phyloP scores from a whole-genome alignment of 2,113 vertebrate genomes.

The Eulemur macaco region DNA sequence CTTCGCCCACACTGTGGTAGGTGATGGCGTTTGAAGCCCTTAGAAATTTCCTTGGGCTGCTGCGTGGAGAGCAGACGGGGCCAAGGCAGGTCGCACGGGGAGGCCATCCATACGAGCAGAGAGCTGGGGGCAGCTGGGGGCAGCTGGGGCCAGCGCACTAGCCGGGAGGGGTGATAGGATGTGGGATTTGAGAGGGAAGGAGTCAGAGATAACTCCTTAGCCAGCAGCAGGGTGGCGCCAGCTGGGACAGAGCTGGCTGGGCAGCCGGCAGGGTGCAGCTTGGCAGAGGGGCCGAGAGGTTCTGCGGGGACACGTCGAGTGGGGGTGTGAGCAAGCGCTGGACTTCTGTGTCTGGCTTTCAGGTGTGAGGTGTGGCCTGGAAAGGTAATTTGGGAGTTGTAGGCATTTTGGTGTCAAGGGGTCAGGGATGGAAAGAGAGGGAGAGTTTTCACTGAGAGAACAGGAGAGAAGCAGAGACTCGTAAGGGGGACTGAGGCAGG shows the following conservation, averaged over 20 bases:
- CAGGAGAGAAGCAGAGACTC: neutral
- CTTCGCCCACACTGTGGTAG: neutral
- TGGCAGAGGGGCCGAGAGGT: neutral
- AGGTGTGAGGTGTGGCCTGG: too few species aligned
- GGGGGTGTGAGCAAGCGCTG: neutral
- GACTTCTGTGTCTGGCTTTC: neutral
- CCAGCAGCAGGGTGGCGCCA: neutral
- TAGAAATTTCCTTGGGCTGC: neutral
- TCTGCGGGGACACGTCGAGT: fast-evolving
- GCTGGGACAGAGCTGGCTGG: neutral
- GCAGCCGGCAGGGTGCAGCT: fast-evolving
- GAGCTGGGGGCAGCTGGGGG: too few species aligned
- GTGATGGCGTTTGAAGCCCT: neutral
- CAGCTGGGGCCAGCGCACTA: too few species aligned
- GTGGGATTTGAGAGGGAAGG: neutral
- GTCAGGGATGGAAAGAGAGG: too few species aligned
- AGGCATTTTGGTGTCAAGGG: neutral
- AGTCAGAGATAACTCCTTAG: neutral
- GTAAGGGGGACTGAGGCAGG: neutral
- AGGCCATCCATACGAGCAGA: too few species aligned
- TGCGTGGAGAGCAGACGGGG: fast-evolving
- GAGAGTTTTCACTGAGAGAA: neutral
- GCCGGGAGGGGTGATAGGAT: too few species aligned
- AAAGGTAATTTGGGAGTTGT: too few species aligned
- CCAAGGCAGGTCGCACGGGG: neutral